Conservation (phyloP, 2,113 vertebrate genomes). For the Plecotus auritus region DNA sequence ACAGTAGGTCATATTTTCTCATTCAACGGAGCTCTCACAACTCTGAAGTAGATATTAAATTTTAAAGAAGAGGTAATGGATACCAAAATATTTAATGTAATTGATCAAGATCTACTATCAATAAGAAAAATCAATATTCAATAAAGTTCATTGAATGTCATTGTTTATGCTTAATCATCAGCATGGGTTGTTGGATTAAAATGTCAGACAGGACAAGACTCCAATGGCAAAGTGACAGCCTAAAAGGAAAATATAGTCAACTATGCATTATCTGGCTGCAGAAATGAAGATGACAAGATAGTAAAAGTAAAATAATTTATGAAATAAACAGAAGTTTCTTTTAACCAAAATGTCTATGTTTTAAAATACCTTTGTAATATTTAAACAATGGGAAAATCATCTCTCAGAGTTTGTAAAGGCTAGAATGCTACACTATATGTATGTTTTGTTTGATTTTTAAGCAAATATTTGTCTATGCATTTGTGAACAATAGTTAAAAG, state of each 20-base stretch:
- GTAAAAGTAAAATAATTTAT: background rate
- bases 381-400: slow-evolving; percentile 12
- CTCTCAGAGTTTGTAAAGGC: background rate
- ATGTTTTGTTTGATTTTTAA: slow-evolving; percentile 30
- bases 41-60: background rate
- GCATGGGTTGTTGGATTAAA: background rate
- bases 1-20: background rate
- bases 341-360: background rate
- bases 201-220: background rate
- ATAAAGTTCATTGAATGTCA: background rate
- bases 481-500: slow-evolving; percentile 20
- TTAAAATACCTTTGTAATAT: background rate
- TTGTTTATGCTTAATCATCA: background rate
- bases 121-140: slow-evolving; percentile 5
- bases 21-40: background rate
- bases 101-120: background rate
- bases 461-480: slow-evolving; percentile 32
- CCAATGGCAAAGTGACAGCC: background rate
- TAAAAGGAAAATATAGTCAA: background rate
- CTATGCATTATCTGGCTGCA: background rate
- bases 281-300: background rate
- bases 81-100: background rate
- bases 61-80: background rate
- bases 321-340: background rate
- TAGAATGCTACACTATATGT: background rate